phyloP scores from a whole-genome alignment of 1,140 invertebrate genomes.

The Drosophila suzukii region DNA sequence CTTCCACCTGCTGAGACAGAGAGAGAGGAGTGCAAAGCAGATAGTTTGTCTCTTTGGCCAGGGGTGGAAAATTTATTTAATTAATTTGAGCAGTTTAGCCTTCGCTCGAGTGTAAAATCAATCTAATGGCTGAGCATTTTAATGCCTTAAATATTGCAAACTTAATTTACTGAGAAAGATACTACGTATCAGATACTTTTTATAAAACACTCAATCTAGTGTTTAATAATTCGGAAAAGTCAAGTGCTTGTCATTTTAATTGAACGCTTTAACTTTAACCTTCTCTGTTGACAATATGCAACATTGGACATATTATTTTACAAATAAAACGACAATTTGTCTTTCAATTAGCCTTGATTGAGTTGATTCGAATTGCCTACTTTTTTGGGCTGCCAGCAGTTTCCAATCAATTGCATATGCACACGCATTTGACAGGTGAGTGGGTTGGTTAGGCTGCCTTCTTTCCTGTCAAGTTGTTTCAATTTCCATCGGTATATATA shows the following conservation, averaged over 20 bases:
- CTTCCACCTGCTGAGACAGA: slow-evolving; percentile 9
- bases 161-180: not conserved
- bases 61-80: slow-evolving; percentile 61
- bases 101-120: slow-evolving; percentile 52
- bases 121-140: slow-evolving; percentile 21
- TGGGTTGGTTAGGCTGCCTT: not conserved
- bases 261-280: slow-evolving; percentile 8
- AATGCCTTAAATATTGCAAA: not conserved
- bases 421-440: slow-evolving; percentile 16
- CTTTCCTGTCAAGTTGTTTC: slow-evolving; percentile 27
- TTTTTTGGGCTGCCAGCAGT: slow-evolving; percentile 12
- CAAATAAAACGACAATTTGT: slow-evolving; percentile 14
- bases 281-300: not conserved
- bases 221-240: not conserved
- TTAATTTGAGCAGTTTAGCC: slow-evolving; percentile 60
- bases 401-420: slow-evolving; percentile 48
- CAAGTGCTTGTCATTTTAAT: not conserved
- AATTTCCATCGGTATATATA: slow-evolving; percentile 21
- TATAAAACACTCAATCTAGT: not conserved
- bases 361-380: slow-evolving; percentile 23
- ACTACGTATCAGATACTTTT: not conserved
- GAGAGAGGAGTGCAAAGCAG: not conserved
- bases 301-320: slow-evolving; percentile 16
- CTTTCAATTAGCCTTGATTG: slow-evolving; percentile 25
- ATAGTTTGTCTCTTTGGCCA: slow-evolving; percentile 14